These are phyloP conservation scores for Drosophila sechellia DNA, from an alignment of 1,140 invertebrate genomes.

Conservation along the genomic window DNA sequence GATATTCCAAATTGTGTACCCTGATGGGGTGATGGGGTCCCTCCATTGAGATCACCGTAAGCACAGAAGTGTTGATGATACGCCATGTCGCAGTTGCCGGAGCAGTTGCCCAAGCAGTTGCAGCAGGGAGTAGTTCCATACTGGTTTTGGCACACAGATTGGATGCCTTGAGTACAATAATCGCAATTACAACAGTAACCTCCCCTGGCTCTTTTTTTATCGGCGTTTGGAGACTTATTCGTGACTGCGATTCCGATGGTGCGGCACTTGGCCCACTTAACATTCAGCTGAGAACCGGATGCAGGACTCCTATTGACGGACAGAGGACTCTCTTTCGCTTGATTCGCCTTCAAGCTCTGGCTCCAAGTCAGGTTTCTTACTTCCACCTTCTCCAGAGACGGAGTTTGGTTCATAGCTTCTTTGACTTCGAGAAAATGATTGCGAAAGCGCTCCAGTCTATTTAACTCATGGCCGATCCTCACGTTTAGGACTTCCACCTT, in stretches of 20 bases:
- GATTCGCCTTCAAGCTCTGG: slow-evolving; percentile 11
- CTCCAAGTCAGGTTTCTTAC: not conserved
- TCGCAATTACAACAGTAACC: not conserved
- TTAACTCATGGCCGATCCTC: slow-evolving; percentile 48
- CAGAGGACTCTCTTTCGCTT: not conserved
- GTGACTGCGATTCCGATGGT: not conserved
- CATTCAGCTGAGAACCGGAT: not conserved
- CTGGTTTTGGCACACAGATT: not conserved
- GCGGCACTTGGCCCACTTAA: not conserved
- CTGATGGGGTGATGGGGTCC: not conserved
- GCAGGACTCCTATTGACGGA: not conserved
- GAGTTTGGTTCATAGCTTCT: not conserved
- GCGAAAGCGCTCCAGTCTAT: slow-evolving; percentile 32
- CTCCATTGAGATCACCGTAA: no score
- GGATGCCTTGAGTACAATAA: no score
- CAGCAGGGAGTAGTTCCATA: not conserved
- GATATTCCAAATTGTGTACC: not conserved
- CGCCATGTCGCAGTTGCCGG: not conserved
- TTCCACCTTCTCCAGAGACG: not conserved
- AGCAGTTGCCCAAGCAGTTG: not conserved
- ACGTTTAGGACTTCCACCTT: slow-evolving; percentile 27
- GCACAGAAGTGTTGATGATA: not conserved
- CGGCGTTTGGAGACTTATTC: not conserved
- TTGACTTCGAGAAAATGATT: not conserved
- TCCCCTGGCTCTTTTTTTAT: not conserved